Evolutionary conservation across 1,140 invertebrate genomes (phyloP).

Genomic region (Oppia nitens): DNA sequence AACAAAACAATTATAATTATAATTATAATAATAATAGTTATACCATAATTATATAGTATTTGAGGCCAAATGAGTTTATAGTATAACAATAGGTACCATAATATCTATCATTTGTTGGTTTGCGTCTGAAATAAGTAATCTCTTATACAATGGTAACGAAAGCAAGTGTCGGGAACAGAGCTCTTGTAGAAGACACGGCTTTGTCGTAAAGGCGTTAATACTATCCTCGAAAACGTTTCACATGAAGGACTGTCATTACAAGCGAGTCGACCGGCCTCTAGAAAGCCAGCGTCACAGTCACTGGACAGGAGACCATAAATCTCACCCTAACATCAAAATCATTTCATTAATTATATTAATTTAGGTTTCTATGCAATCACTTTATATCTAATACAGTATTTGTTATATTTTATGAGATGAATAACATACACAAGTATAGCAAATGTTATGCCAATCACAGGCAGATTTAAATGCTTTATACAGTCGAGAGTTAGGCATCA

Average conservation of each 20-base stretch:
- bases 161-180: slow-evolving; percentile 14
- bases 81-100: background rate
- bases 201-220: slow-evolving; percentile 15
- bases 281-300: slow-evolving; percentile 19
- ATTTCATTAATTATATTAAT: slow-evolving; percentile 2
- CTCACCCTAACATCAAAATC: slow-evolving; percentile 14
- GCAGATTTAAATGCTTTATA: slow-evolving; percentile 9
- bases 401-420: background rate
- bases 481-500: slow-evolving; percentile 13
- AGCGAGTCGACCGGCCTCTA: slow-evolving; percentile 15
- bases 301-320: slow-evolving; percentile 14
- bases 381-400: background rate
- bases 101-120: background rate
- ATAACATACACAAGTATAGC: slow-evolving; percentile 22
- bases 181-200: slow-evolving; percentile 19
- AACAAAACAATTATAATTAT: too few species aligned
- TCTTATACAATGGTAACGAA: slow-evolving; percentile 13
- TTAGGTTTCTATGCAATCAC: slow-evolving; percentile 2
- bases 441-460: slow-evolving; percentile 22
- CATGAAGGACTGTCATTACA: slow-evolving; percentile 16
- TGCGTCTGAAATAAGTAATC: background rate
- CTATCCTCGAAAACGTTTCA: slow-evolving; percentile 13
- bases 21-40: too few species aligned
- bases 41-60: too few species aligned
- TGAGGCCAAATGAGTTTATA: too few species aligned